Conservation (phyloP, 2,888 invertebrate species). For the Clepsis dumicolana region DNA sequence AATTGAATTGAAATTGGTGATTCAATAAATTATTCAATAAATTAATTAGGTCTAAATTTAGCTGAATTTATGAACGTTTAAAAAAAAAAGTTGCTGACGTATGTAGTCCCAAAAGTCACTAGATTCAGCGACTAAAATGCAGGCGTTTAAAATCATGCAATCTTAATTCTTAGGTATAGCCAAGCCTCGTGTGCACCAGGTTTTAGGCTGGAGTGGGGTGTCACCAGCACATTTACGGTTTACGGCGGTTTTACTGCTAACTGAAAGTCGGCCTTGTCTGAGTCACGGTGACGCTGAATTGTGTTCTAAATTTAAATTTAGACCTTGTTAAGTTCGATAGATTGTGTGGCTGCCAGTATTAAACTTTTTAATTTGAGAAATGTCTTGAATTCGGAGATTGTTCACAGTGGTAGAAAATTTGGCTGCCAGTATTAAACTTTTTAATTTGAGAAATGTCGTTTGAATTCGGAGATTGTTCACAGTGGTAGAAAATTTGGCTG, state of each 20-base stretch:
- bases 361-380: not conserved
- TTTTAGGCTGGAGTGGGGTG: slow-evolving; percentile 35
- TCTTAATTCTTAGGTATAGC: too few relatives aligned
- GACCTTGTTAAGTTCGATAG: slow-evolving; percentile 7
- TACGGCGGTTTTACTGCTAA: slow-evolving; percentile 68
- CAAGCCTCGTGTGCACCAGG: not conserved
- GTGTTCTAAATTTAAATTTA: slow-evolving; percentile 53
- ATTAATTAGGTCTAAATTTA: too few relatives aligned
- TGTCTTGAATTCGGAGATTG: not conserved
- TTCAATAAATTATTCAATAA: too few relatives aligned
- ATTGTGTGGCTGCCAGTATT: not conserved
- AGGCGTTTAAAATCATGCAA: not conserved
- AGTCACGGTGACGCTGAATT: slow-evolving; percentile 48
- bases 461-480: too few relatives aligned
- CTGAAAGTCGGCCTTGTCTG: slow-evolving; percentile 50
- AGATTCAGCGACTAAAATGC: too few relatives aligned
- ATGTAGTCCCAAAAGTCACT: too few relatives aligned
- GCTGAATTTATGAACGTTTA: too few relatives aligned
- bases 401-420: not conserved
- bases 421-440: not conserved
- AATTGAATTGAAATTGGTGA: too few relatives aligned
- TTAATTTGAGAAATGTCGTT: not conserved
- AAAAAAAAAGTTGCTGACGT: too few relatives aligned
- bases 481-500: too few relatives aligned
- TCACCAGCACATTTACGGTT: slow-evolving; percentile 55